Evolutionary conservation across 2,888 invertebrate genomes (phyloP).

Genomic region (Lasius platythorax): DNA sequence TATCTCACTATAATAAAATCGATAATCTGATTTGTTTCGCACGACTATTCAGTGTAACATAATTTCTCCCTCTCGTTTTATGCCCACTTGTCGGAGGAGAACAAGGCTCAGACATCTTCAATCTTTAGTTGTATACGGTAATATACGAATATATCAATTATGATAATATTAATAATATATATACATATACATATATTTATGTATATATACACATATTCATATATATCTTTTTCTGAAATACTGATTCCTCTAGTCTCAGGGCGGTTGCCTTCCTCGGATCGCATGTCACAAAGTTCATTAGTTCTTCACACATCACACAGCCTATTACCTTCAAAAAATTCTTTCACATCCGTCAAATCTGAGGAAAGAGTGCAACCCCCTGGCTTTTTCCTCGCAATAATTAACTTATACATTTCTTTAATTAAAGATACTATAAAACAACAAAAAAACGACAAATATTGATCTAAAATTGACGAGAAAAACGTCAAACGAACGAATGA

Average conservation of each 20-base stretch:
- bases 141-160: conserved; percentile 57
- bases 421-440: conserved; percentile 56
- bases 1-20: conserved; percentile 52
- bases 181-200: conserved; percentile 72
- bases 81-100: conserved; percentile 25
- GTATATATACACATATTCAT: conserved; percentile 69
- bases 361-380: conserved; percentile 26
- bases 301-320: conserved; percentile 42
- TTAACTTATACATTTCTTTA: conserved; percentile 47
- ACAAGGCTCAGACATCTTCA: conserved; percentile 49
- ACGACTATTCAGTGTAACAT: conserved; percentile 19
- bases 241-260: conserved; percentile 76
- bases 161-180: conserved; percentile 75
- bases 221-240: conserved; percentile 74
- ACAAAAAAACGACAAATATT: conserved; percentile 59
- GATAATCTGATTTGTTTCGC: conserved; percentile 42
- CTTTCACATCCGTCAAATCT: neutral
- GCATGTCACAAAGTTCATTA: conserved; percentile 32
- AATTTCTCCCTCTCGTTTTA: neutral
- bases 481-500: conserved; percentile 52
- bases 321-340: conserved; percentile 60
- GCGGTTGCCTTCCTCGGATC: conserved; percentile 76
- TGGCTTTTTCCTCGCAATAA: conserved; percentile 6
- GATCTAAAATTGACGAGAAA: conserved; percentile 48
- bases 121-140: conserved; percentile 59